A percentile compares a stretch with the other conserved stretches of the same genome.
phyloP scores from a whole-genome alignment of 2,888 invertebrate species.

The Lasioglossum vierecki region DNA sequence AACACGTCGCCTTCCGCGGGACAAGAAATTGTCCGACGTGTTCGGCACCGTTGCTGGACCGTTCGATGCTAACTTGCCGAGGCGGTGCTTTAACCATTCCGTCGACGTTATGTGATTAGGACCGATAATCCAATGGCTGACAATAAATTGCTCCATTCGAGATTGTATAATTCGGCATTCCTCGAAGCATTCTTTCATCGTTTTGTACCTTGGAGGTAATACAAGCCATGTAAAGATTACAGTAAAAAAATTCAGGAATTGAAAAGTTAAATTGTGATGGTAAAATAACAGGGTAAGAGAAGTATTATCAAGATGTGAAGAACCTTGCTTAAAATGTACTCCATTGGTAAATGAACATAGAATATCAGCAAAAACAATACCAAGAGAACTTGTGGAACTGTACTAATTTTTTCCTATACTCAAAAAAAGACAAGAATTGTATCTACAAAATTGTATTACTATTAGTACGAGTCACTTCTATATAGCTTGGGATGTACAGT shows the following conservation, averaged over 20 bases:
- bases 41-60: neutral
- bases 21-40: neutral
- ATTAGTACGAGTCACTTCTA: neutral
- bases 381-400: neutral
- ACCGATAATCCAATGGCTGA: neutral
- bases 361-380: neutral
- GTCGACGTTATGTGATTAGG: neutral
- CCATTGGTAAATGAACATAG: too few species aligned
- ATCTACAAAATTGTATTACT: neutral
- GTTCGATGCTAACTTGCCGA: neutral
- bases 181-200: neutral
- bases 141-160: neutral
- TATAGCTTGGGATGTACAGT: neutral
- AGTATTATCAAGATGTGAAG: neutral
- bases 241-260: neutral
- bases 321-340: neutral
- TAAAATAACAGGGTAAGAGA: neutral
- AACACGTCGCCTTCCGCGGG: slow-evolving; percentile 1
- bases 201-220: neutral
- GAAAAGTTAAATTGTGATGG: too few species aligned
- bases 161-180: neutral
- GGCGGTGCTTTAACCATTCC: neutral
- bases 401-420: too few species aligned
- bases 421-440: neutral
- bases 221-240: neutral